phyloP scores from a whole-genome alignment of 2,888 invertebrate species.

The Podabrus alpinus region DNA sequence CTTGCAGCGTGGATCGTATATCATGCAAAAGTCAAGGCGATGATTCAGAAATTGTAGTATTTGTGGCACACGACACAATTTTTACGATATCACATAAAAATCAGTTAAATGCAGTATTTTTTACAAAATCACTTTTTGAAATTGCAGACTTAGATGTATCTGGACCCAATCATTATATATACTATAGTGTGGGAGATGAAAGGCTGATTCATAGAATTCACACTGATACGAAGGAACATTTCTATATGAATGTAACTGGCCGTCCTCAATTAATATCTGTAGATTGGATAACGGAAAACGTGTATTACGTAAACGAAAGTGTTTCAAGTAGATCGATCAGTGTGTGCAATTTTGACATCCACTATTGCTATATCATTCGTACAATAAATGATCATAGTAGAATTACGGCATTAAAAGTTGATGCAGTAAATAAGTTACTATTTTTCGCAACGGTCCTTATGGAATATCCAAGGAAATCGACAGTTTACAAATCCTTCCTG shows the following conservation, averaged over 20 bases:
- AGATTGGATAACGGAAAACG: constrained; percentile 76
- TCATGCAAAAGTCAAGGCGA: not conserved
- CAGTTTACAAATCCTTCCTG: constrained; percentile 60
- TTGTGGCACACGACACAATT: not conserved
- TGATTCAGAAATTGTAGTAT: not conserved
- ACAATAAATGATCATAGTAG: constrained; percentile 57
- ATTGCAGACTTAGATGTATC: constrained; percentile 56
- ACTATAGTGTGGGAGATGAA: constrained; percentile 57
- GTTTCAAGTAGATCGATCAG: constrained; percentile 44
- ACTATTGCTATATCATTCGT: constrained; percentile 54
- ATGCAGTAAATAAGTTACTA: constrained; percentile 63
- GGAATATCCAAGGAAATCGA: constrained; percentile 56
- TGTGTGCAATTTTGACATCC: constrained; percentile 49
- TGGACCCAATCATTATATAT: constrained; percentile 53
- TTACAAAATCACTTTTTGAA: not conserved
- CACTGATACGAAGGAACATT: constrained; percentile 49
- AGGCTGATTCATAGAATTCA: constrained; percentile 54
- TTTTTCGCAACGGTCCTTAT: constrained; percentile 61
- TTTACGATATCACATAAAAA: not conserved
- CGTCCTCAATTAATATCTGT: constrained; percentile 64
- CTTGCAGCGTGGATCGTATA: not conserved
- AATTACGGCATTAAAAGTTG: constrained; percentile 66
- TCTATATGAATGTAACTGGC: constrained; percentile 54
- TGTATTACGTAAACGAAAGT: constrained; percentile 64
- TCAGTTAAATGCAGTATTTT: not conserved